Conservation (phyloP, 2,888 invertebrate genomes). For the Coenonympha arcania region DNA sequence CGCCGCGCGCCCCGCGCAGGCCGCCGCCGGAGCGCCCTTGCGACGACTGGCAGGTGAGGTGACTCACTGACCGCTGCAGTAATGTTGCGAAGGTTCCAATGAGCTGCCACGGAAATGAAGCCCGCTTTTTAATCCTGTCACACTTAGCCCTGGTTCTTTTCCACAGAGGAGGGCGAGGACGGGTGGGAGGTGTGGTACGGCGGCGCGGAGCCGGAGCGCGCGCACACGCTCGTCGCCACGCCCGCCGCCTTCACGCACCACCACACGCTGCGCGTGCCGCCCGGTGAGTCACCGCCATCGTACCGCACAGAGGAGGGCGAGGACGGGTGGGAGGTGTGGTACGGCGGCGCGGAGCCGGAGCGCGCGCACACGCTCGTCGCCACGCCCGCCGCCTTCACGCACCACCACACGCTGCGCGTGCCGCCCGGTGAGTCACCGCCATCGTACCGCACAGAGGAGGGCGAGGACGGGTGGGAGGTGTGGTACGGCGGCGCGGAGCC, state of each 20-base stretch:
- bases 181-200: slow-evolving; percentile 82
- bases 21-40: slow-evolving; percentile 31
- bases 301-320: slow-evolving; percentile 68
- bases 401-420: slow-evolving; percentile 48
- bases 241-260: slow-evolving; percentile 47
- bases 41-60: slow-evolving; percentile 22
- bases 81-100: too few species aligned
- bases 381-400: slow-evolving; percentile 44
- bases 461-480: slow-evolving; percentile 77
- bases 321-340: slow-evolving; percentile 81
- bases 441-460: slow-evolving; percentile 57
- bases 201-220: slow-evolving; percentile 64
- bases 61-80: too few species aligned
- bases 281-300: too few species aligned
- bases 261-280: slow-evolving; percentile 47
- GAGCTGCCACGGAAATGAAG: too few species aligned
- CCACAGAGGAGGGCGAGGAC: slow-evolving; percentile 66
- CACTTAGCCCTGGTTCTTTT: too few species aligned
- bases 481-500: slow-evolving; percentile 76
- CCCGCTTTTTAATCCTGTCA: too few species aligned
- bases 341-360: slow-evolving; percentile 63
- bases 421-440: slow-evolving; percentile 42
- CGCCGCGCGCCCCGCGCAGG: slow-evolving; percentile 30
- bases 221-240: slow-evolving; percentile 58
- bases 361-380: slow-evolving; percentile 65